These are phyloP conservation scores for Caenorhabditis japonica DNA, from an alignment of 2,888 invertebrate genomes.

Conservation along the genomic window DNA sequence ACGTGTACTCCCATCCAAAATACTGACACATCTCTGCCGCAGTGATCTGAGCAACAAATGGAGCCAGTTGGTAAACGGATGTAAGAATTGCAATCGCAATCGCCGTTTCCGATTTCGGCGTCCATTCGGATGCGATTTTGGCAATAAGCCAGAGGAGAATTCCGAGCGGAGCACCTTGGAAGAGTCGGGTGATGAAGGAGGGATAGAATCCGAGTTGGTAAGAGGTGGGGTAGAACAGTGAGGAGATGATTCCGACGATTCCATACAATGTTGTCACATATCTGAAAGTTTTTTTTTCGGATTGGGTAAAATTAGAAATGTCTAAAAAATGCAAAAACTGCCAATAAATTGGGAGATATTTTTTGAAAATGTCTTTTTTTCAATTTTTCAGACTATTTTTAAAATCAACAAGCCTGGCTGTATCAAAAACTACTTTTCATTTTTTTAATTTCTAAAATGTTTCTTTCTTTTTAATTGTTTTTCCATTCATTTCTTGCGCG, in stretches of 20 bases:
- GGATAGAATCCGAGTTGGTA: conserved; percentile 47
- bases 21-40: conserved; percentile 53
- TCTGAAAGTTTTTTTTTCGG: conserved; percentile 25
- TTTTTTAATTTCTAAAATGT: too few relatives aligned
- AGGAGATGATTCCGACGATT: conserved; percentile 42
- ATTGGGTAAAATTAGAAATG: neutral
- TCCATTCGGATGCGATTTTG: conserved; percentile 56
- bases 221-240: conserved; percentile 49
- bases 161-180: conserved; percentile 56
- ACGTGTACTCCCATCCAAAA: conserved; percentile 55
- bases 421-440: too few relatives aligned
- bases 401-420: too few relatives aligned
- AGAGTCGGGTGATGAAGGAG: conserved; percentile 43
- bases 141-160: conserved; percentile 55
- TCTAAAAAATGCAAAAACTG: too few relatives aligned
- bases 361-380: too few relatives aligned
- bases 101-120: conserved; percentile 49
- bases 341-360: too few relatives aligned
- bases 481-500: too few relatives aligned
- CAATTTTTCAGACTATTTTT: too few relatives aligned
- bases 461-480: too few relatives aligned
- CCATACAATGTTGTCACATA: conserved; percentile 46
- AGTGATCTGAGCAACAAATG: conserved; percentile 47
- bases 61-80: conserved; percentile 55
- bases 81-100: conserved; percentile 55